These are phyloP conservation scores for Gasterosteus aculeatus DNA, from an alignment of 2,113 vertebrate species.

Conservation along the genomic window DNA sequence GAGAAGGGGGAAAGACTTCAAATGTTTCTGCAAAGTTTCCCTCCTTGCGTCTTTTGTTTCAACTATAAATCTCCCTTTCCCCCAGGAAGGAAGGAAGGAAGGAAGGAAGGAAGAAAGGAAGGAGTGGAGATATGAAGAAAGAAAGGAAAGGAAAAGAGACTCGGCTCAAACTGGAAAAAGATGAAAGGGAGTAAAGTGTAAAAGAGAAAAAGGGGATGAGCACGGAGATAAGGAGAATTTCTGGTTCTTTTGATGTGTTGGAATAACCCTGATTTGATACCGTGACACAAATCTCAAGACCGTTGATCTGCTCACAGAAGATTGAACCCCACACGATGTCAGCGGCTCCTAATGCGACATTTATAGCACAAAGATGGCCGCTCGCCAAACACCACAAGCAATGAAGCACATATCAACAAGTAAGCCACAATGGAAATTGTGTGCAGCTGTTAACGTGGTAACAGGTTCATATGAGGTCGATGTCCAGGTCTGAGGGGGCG, in stretches of 20 bases:
- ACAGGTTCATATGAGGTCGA: slow-evolving; percentile 37
- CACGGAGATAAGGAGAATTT: slow-evolving; percentile 18
- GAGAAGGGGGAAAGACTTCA: slow-evolving; percentile 61
- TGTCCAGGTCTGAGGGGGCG: slow-evolving; percentile 9
- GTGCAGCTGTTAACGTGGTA: slow-evolving; percentile 43
- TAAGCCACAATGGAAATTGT: slow-evolving; percentile 31
- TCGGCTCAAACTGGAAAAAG: slow-evolving; percentile 39
- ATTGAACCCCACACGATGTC: slow-evolving; percentile 60
- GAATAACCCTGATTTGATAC: slow-evolving; percentile 51
- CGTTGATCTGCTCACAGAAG: slow-evolving; percentile 25
- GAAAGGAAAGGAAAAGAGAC: slow-evolving; percentile 7
- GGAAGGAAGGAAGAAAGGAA: slow-evolving; percentile 27
- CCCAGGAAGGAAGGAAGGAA: slow-evolving; percentile 49
- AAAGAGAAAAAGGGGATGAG: slow-evolving; percentile 37
- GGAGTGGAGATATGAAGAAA: slow-evolving; percentile 22
- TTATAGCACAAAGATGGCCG: slow-evolving; percentile 57
- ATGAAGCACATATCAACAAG: slow-evolving; percentile 30
- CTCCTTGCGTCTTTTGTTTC: slow-evolving; percentile 60
- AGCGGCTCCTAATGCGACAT: slow-evolving; percentile 27
- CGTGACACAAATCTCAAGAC: slow-evolving; percentile 22
- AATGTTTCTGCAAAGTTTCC: slow-evolving; percentile 70
- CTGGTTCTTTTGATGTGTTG: slow-evolving; percentile 63
- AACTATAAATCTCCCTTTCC: slow-evolving; percentile 62
- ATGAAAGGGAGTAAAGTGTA: slow-evolving; percentile 27
- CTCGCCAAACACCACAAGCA: slow-evolving; percentile 37